phyloP scores from a whole-genome alignment of 1,140 invertebrate species.

The Nautilus pompilius region DNA sequence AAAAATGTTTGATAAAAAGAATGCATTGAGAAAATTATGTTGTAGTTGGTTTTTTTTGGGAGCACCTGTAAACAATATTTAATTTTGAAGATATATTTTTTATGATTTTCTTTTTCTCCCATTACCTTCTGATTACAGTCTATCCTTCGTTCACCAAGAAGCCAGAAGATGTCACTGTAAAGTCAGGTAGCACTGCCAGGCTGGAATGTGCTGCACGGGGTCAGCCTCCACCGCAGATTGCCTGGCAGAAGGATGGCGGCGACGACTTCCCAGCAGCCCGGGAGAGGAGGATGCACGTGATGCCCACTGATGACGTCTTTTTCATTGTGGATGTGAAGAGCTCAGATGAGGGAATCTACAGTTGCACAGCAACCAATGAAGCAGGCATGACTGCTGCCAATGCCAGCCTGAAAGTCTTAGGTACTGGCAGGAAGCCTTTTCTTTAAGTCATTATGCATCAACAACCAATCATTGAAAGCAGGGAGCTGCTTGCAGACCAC shows the following conservation, averaged over 20 bases:
- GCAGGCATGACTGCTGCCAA: constrained; percentile 84
- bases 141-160: constrained; percentile 83
- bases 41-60: too few relatives aligned
- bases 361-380: constrained; percentile 86
- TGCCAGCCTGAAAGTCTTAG: constrained; percentile 81
- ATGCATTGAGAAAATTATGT: too few relatives aligned
- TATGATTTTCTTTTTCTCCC: too few relatives aligned
- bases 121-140: constrained; percentile 63
- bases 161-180: constrained; percentile 79
- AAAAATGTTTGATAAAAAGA: too few relatives aligned
- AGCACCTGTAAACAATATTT: too few relatives aligned
- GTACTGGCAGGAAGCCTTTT: constrained; percentile 58
- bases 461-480: too few relatives aligned
- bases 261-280: constrained; percentile 92
- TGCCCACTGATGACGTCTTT: constrained; percentile 85
- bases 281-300: constrained; percentile 88
- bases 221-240: constrained; percentile 82
- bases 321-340: constrained; percentile 87
- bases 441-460: neutral
- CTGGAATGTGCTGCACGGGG: constrained; percentile 89
- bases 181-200: constrained; percentile 79
- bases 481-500: too few relatives aligned
- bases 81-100: too few relatives aligned
- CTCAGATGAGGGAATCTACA: constrained; percentile 87
- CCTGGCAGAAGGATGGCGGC: constrained; percentile 83